These are phyloP conservation scores for Branchipolynoe longqiensis DNA, from an alignment of 2,888 invertebrate genomes.

Conservation along the genomic window DNA sequence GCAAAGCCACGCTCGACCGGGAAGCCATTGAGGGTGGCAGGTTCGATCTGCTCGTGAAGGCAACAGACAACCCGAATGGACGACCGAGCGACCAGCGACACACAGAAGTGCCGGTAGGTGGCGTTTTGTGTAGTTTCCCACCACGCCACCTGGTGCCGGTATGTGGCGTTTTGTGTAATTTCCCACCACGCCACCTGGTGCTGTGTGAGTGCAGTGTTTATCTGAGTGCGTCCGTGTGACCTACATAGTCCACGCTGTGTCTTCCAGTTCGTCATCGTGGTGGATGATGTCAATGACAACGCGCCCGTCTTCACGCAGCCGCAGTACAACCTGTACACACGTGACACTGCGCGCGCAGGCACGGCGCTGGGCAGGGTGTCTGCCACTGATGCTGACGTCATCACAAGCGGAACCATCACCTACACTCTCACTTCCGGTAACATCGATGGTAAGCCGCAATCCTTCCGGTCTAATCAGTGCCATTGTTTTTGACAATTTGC, in stretches of 20 bases:
- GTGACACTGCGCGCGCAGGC: constrained; percentile 20
- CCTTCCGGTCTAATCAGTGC: too few relatives aligned
- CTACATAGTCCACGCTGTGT: background rate
- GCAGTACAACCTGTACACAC: constrained; percentile 46
- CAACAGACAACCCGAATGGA: constrained; percentile 19
- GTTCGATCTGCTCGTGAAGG: constrained; percentile 20
- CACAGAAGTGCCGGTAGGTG: constrained; percentile 19
- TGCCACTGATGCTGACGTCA: constrained; percentile 54
- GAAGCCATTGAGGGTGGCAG: constrained; percentile 4
- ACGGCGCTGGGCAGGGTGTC: constrained; percentile 49
- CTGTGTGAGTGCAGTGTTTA: too few relatives aligned
- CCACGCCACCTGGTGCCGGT: too few relatives aligned
- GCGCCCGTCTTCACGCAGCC: constrained; percentile 29
- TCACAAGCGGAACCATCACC: constrained; percentile 26
- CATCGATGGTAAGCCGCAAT: constrained; percentile 13
- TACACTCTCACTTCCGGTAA: constrained; percentile 31
- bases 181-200: too few relatives aligned
- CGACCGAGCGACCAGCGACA: background rate
- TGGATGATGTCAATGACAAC: constrained; percentile 59
- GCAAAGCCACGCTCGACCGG: background rate
- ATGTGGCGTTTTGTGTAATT: background rate
- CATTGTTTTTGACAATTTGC: too few relatives aligned
- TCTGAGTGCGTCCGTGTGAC: too few relatives aligned
- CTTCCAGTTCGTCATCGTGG: constrained; percentile 54
- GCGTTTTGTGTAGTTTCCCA: background rate